Conservation (phyloP, 1,140 invertebrate species). For the Ips typographus region DNA sequence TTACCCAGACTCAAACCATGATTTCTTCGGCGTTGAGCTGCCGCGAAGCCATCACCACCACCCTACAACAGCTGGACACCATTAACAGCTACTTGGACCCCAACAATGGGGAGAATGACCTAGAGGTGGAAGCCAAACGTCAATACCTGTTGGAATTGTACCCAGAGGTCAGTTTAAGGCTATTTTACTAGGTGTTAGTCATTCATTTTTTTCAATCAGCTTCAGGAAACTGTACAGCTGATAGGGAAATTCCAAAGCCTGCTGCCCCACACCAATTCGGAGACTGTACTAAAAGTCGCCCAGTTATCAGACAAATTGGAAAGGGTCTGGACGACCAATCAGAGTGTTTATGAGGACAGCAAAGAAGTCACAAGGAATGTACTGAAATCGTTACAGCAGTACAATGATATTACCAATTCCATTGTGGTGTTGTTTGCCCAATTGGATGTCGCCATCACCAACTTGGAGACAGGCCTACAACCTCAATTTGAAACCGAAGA, state of each 20-base stretch:
- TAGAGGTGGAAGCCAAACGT: conserved; percentile 46
- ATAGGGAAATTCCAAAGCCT: conserved; percentile 44
- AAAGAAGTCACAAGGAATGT: conserved; percentile 45
- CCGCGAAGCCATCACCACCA: conserved; percentile 47
- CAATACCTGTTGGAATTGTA: conserved; percentile 48
- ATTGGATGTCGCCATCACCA: conserved; percentile 44
- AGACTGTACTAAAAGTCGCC: conserved; percentile 41
- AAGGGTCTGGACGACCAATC: conserved; percentile 39
- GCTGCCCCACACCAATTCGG: conserved; percentile 42
- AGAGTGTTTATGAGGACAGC: conserved; percentile 44
- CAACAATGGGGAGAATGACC: conserved; percentile 40
- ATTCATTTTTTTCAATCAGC: conserved; percentile 3
- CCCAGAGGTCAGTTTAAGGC: conserved; percentile 37
- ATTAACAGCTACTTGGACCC: conserved; percentile 51
- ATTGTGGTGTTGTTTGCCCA: conserved; percentile 48
- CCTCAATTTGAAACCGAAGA: conserved; percentile 42
- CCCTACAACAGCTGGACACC: conserved; percentile 43
- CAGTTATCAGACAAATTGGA: conserved; percentile 45
- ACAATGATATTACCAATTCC: conserved; percentile 47
- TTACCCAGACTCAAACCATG: conserved; percentile 50
- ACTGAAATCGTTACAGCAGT: conserved; percentile 45
- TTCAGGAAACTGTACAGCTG: conserved; percentile 43
- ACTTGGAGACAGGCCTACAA: conserved; percentile 44
- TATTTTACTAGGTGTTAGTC: neutral
- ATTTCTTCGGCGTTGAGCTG: conserved; percentile 50